Evolutionary conservation across 2,888 invertebrate species (phyloP).

Genomic region (Dasypogon diadema): DNA sequence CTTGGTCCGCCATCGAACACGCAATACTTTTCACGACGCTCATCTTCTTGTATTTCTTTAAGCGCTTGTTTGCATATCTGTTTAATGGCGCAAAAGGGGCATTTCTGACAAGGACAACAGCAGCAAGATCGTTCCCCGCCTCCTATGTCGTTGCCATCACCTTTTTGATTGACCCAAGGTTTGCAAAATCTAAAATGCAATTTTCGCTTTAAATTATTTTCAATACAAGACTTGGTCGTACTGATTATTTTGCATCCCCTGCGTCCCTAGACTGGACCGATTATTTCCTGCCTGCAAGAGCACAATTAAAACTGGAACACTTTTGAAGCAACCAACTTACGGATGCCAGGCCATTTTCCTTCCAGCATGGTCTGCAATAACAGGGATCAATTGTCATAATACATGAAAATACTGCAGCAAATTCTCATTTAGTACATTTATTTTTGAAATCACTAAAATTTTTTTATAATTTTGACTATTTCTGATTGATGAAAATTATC

Average conservation of each 20-base stretch:
- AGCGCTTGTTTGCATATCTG: slow-evolving; percentile 63
- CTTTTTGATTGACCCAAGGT: neutral
- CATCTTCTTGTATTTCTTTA: slow-evolving; percentile 58
- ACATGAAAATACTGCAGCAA: neutral
- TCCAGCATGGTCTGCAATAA: neutral
- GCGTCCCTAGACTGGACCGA: neutral
- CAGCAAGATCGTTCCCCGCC: neutral
- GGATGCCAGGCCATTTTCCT: neutral
- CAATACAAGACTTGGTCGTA: neutral
- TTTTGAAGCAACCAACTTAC: neutral
- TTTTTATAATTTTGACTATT: neutral
- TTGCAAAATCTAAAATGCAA: neutral
- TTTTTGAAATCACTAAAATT: neutral
- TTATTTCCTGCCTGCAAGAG: neutral
- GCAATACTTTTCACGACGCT: slow-evolving; percentile 60
- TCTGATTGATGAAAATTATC: neutral
- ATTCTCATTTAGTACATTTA: neutral
- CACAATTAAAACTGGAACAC: neutral
- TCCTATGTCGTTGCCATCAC: neutral
- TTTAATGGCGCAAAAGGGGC: slow-evolving; percentile 61
- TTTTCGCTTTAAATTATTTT: neutral
- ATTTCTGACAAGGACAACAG: neutral
- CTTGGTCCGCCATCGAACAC: slow-evolving; percentile 63
- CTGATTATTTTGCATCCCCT: neutral
- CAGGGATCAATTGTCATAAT: neutral